phyloP scores from a whole-genome alignment of 2,113 vertebrate genomes.

The Cranoglanis bouderius region DNA sequence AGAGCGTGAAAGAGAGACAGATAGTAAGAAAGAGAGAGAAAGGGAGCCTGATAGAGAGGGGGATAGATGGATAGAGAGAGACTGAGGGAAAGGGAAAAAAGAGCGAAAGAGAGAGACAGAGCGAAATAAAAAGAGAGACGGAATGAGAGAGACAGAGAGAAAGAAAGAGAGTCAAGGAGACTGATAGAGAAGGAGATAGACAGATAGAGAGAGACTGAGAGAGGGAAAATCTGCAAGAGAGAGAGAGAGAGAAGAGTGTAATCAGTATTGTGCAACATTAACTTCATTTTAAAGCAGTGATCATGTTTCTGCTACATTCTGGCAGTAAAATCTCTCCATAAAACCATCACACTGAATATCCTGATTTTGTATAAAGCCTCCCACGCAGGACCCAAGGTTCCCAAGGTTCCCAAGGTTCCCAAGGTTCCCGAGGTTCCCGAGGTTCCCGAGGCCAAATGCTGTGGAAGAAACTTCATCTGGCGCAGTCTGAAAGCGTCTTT shows the following conservation, averaged over 20 bases:
- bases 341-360: not conserved
- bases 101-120: not conserved
- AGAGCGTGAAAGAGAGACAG: conserved; percentile 28
- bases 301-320: not conserved
- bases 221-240: not conserved
- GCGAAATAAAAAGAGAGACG: not conserved
- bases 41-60: not conserved
- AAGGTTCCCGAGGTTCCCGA: not conserved
- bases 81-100: not conserved
- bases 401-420: not conserved
- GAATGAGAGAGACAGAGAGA: not conserved
- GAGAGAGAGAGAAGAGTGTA: not conserved
- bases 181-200: no score
- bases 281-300: not conserved
- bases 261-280: not conserved
- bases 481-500: not conserved
- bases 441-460: not conserved
- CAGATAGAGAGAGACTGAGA: not conserved
- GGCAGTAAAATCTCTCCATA: not conserved
- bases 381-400: not conserved
- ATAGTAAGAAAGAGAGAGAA: conserved; percentile 2
- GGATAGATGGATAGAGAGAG: not conserved
- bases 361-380: not conserved
- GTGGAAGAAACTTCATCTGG: not conserved
- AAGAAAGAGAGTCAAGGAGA: not conserved